These are phyloP conservation scores for Cabera pusaria DNA, from an alignment of 2,888 invertebrate genomes.

Conservation along the genomic window DNA sequence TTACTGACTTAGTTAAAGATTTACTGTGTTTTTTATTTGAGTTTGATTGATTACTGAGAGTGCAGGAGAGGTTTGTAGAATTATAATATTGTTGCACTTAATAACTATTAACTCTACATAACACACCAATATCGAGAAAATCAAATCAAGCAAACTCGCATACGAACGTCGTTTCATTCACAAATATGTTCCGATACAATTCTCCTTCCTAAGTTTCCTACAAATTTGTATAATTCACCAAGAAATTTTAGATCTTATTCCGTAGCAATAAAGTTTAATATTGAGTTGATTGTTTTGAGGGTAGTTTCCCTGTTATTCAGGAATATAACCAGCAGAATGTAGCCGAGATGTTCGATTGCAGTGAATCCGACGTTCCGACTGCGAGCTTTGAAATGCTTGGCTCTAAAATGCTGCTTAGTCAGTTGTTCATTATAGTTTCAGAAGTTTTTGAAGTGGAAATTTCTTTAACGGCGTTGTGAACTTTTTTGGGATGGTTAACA, in stretches of 20 bases:
- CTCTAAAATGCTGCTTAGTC: slow-evolving; percentile 46
- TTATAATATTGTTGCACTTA: no score
- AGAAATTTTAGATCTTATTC: neutral
- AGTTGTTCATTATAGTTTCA: no score
- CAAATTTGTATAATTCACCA: slow-evolving; percentile 19
- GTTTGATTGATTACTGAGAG: no score
- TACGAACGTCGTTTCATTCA: slow-evolving; percentile 30
- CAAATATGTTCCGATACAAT: slow-evolving; percentile 37
- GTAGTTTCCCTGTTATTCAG: slow-evolving; percentile 42
- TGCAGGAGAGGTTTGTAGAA: no score
- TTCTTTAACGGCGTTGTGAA: no score
- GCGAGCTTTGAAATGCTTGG: slow-evolving; percentile 32
- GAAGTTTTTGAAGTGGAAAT: no score
- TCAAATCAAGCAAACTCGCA: slow-evolving; percentile 13
- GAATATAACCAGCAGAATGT: slow-evolving; percentile 50
- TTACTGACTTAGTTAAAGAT: no score
- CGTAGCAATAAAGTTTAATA: neutral
- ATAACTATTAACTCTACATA: no score
- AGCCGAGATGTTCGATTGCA: slow-evolving; percentile 56
- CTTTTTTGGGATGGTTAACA: no score
- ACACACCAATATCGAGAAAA: slow-evolving; percentile 23
- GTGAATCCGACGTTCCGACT: slow-evolving; percentile 46
- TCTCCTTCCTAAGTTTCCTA: slow-evolving; percentile 34
- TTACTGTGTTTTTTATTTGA: no score
- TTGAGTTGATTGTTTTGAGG: slow-evolving; percentile 12